phyloP scores from a whole-genome alignment of 1,140 invertebrate species.

The Camponotus floridanus region DNA sequence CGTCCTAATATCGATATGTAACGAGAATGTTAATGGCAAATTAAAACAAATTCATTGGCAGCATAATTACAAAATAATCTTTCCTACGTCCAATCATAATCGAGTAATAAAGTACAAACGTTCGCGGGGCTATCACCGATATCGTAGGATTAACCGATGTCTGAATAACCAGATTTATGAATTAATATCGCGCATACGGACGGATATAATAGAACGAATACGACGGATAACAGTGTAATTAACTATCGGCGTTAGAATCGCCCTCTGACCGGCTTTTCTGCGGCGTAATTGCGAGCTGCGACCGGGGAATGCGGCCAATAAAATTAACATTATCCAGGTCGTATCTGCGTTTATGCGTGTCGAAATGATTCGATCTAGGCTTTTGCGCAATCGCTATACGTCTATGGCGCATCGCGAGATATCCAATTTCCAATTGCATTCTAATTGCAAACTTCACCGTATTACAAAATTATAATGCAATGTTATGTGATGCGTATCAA shows the following conservation, averaged over 20 bases:
- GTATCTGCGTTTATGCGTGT: neutral
- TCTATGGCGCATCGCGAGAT: too few relatives aligned
- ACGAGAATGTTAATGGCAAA: neutral
- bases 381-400: conserved; percentile 12
- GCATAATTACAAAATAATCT: neutral
- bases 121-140: neutral
- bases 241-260: conserved; percentile 14
- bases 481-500: neutral
- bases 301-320: neutral
- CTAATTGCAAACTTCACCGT: neutral
- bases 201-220: neutral
- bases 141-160: neutral
- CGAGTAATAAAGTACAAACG: neutral
- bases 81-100: neutral
- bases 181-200: conserved; percentile 8
- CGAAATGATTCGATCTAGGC: neutral
- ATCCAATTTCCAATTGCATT: conserved; percentile 18
- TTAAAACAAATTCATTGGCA: neutral
- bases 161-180: neutral
- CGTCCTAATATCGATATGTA: neutral
- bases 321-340: neutral
- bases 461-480: conserved; percentile 1
- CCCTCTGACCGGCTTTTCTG: neutral
- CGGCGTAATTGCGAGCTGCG: neutral
- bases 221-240: neutral